Conservation (phyloP, 2,888 invertebrate species). For the Timema podura region DNA sequence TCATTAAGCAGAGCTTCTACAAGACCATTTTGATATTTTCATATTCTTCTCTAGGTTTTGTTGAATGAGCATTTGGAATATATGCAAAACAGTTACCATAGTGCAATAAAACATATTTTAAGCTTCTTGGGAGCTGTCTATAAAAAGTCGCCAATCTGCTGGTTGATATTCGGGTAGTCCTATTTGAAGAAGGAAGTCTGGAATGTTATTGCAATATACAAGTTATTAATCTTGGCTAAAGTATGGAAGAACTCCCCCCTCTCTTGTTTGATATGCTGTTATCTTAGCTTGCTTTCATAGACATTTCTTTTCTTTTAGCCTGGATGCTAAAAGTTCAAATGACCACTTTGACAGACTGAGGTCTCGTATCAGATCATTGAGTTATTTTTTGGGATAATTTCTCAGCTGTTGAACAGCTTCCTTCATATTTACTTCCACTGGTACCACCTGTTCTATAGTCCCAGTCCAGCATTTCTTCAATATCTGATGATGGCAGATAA, state of each 20-base stretch:
- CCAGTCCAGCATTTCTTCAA: neutral
- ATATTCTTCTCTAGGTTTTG: constrained; percentile 28
- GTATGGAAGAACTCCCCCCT: neutral
- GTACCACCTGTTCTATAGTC: neutral
- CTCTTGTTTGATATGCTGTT: constrained; percentile 4
- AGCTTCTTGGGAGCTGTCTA: constrained; percentile 5
- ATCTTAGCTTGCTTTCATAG: neutral
- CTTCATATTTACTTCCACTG: constrained; percentile 1
- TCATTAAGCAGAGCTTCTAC: constrained; percentile 18
- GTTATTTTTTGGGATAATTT: neutral
- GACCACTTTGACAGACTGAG: neutral
- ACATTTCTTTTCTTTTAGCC: constrained; percentile 10
- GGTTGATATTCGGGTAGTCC: neutral
- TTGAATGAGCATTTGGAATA: constrained; percentile 18
- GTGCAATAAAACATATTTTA: neutral
- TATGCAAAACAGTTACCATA: neutral
- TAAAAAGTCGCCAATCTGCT: constrained; percentile 12
- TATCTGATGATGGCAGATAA: neutral
- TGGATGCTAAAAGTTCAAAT: constrained; percentile 1
- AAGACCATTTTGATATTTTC: constrained; percentile 29
- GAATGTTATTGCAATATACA: constrained; percentile 4
- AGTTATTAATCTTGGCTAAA: neutral
- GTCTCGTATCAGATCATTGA: neutral
- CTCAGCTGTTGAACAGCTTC: neutral
- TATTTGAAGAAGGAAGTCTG: neutral